Percentiles rank a stretch among this genome's conserved stretches.
Evolutionary conservation across 2,113 vertebrate genomes (phyloP).

Genomic region (Typhlomys cinereus): DNA sequence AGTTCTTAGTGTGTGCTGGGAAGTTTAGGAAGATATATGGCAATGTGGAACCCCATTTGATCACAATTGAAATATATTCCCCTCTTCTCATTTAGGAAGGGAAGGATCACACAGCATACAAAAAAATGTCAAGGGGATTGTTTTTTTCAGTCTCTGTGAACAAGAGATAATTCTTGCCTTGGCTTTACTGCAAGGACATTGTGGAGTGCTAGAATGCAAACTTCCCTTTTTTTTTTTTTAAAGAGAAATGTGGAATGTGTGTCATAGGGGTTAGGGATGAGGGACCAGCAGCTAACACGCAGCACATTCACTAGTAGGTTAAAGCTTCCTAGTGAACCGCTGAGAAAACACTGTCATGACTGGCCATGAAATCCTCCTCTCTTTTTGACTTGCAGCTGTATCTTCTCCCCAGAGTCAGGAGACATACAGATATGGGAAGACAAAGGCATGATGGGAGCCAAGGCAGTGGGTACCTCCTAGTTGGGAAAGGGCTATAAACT

Average conservation of each 20-base stretch:
- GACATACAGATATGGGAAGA: neutral
- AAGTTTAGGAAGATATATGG: neutral
- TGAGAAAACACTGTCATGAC: neutral
- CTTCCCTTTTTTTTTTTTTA: neutral
- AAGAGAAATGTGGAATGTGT: neutral
- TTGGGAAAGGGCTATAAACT: neutral
- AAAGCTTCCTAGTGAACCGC: neutral
- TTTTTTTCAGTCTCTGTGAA: neutral
- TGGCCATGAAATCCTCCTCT: neutral
- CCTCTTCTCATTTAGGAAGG: neutral
- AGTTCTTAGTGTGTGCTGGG: neutral
- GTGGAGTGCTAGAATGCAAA: too few relatives aligned
- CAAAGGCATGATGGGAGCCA: too few relatives aligned
- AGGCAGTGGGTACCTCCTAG: neutral
- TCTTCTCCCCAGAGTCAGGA: neutral
- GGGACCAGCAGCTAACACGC: neutral
- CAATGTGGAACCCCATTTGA: neutral
- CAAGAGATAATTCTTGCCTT: neutral
- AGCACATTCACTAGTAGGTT: neutral
- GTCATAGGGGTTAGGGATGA: neutral
- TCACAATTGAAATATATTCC: neutral
- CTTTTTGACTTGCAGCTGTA: neutral
- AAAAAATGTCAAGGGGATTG: neutral
- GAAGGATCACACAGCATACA: neutral
- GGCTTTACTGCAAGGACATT: neutral